phyloP scores from a whole-genome alignment of 2,888 invertebrate genomes.

The Eupeodes luniger region DNA sequence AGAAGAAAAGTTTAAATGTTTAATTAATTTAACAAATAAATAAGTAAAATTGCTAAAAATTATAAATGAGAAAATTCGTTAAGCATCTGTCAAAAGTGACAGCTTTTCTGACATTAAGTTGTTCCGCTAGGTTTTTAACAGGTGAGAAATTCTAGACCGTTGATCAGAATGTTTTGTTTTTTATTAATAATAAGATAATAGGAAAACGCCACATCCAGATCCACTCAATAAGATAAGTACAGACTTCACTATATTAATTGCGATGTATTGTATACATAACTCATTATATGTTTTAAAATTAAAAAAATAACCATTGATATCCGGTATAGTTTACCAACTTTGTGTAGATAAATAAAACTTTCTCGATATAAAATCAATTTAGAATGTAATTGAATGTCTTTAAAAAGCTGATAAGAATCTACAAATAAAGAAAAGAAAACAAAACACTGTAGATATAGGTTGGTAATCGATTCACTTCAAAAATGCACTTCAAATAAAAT shows the following conservation, averaged over 20 bases:
- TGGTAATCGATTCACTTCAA: conserved; percentile 1
- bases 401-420: conserved; percentile 19
- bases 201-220: no score
- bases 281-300: no score
- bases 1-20: not conserved
- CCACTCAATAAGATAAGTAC: no score
- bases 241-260: no score
- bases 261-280: no score
- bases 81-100: no score
- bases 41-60: not conserved
- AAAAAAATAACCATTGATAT: not conserved
- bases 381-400: conserved; percentile 22
- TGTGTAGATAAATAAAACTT: not conserved
- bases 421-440: not conserved
- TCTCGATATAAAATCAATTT: conserved; percentile 10
- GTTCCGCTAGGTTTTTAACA: no score
- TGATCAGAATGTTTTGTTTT: no score
- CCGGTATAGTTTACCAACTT: conserved; percentile 5
- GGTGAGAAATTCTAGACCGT: no score
- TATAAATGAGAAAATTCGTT: no score
- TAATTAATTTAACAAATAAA: not conserved
- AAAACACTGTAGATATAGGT: not conserved
- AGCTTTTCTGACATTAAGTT: no score
- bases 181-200: no score
- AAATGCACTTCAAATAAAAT: not conserved